Base-by-base conservation (phyloP, 2,888 invertebrate genomes). In the Scrobipalpa costella region DNA sequence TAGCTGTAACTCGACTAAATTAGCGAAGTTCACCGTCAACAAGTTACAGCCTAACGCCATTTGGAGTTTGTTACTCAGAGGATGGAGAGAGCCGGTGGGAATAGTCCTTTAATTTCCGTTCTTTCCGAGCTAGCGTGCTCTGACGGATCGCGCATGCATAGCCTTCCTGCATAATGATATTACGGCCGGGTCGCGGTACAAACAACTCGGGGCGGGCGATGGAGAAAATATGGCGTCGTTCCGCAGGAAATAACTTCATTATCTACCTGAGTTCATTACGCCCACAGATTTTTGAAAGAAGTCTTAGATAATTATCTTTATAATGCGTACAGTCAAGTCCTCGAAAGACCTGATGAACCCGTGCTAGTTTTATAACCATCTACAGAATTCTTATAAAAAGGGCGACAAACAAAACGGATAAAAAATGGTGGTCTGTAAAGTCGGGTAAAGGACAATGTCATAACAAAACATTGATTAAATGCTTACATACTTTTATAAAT, bases 21-120 rank as follows among this genome's bases (percentile, higher is more conserved):
- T 59, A 59, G 44, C 44, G 34, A 59, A 59, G 19, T 59, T 59
- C 44, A 7, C 7, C 21, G 59, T 58, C 57, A 58, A 58, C 57
- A 58, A 38, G 38, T 58, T 58, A 38, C 38, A 58, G 21, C n/a
- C 59, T 44, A 19, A 55, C 55, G 55, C 34, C 55, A 17, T 34
- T 55, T 52, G 11, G 33, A 6, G 2, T 5, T 7, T 15, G 55
- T 11, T 33, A 7, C 55, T 33, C 9, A 27, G 33, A n/a, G 55
- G 50, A 55, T n/a, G 34, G 8, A 34, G 34, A 15, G 15, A 15
- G 11, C 7, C 55, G 13, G 55, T 7, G 34, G 1, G 27, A 13
- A 15, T 44, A 44, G 44, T n/a, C n/a, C 50, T 80, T 84, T 85
- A 85, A 87, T 87, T 86, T 86, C 86, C 87, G 86, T 80, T 83